Conservation (phyloP, 2,888 invertebrate genomes). For the Drosophila colorata region DNA sequence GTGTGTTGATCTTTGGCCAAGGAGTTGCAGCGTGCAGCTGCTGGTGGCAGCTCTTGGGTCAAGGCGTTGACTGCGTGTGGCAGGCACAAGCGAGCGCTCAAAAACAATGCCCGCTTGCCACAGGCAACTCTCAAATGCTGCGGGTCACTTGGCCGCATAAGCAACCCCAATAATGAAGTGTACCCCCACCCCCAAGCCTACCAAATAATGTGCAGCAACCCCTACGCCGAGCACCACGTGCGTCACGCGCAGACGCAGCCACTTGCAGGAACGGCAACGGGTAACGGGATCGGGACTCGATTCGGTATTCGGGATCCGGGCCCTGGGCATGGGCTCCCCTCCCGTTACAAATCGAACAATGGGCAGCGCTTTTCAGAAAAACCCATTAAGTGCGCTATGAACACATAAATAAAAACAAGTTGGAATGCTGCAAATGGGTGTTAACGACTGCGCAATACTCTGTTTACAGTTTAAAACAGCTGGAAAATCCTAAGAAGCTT, state of each 20-base stretch:
- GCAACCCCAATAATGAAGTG: slow-evolving; percentile 54
- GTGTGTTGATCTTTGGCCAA: slow-evolving; percentile 61
- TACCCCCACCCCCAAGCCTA: not conserved
- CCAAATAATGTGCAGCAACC: slow-evolving; percentile 1
- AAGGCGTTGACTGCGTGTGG: slow-evolving; percentile 73
- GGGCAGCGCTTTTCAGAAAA: slow-evolving; percentile 56
- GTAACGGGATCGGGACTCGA: slow-evolving; percentile 22
- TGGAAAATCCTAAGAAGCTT: no score
- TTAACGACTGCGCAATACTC: not conserved
- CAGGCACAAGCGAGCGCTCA: slow-evolving; percentile 65
- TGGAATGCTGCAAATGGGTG: not conserved
- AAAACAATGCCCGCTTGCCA: slow-evolving; percentile 38
- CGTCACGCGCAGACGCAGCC: slow-evolving; percentile 75
- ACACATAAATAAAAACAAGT: slow-evolving; percentile 65
- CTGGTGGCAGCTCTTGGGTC: slow-evolving; percentile 51
- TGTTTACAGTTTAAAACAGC: not conserved
- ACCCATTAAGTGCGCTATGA: slow-evolving; percentile 71
- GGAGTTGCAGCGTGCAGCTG: slow-evolving; percentile 59
- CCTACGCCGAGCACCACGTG: slow-evolving; percentile 59
- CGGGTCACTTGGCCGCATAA: slow-evolving; percentile 62
- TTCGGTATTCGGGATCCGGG: slow-evolving; percentile 46
- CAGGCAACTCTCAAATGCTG: slow-evolving; percentile 50
- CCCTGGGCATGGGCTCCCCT: slow-evolving; percentile 36
- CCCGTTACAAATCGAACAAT: slow-evolving; percentile 69
- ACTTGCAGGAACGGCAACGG: slow-evolving; percentile 32